Percentiles rank a stretch among this genome's conserved stretches.
phyloP scores from a whole-genome alignment of 2,888 invertebrate species.

The Patella caerulea region DNA sequence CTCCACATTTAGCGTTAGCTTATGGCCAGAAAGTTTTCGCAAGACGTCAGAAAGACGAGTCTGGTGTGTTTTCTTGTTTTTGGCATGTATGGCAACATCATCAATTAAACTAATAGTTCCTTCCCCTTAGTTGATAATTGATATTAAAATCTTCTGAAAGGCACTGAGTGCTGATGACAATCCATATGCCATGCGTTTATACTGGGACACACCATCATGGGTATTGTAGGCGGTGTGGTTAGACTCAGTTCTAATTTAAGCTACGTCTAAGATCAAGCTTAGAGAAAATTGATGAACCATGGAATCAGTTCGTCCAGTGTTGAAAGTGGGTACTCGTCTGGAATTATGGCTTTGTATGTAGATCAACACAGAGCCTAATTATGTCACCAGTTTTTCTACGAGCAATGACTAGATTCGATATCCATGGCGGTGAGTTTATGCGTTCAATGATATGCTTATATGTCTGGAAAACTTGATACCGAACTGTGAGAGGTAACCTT shows the following conservation, averaged over 20 bases:
- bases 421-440: conserved; percentile 3
- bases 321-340: too few species aligned
- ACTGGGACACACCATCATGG: not conserved
- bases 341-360: too few species aligned
- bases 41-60: not conserved
- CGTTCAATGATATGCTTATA: not conserved
- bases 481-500: not conserved
- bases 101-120: not conserved
- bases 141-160: not conserved
- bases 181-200: not conserved
- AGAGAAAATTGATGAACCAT: not conserved
- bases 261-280: not conserved
- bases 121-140: not conserved
- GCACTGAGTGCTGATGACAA: not conserved
- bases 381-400: not conserved
- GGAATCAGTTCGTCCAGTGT: too few species aligned
- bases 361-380: too few species aligned
- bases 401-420: not conserved
- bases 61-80: not conserved
- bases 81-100: not conserved
- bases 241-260: not conserved
- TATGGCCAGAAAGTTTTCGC: not conserved
- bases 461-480: not conserved
- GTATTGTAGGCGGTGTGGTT: not conserved
- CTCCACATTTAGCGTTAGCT: not conserved